These are phyloP conservation scores for Orthosia incerta DNA, from an alignment of 2,888 invertebrate genomes.

Conservation along the genomic window DNA sequence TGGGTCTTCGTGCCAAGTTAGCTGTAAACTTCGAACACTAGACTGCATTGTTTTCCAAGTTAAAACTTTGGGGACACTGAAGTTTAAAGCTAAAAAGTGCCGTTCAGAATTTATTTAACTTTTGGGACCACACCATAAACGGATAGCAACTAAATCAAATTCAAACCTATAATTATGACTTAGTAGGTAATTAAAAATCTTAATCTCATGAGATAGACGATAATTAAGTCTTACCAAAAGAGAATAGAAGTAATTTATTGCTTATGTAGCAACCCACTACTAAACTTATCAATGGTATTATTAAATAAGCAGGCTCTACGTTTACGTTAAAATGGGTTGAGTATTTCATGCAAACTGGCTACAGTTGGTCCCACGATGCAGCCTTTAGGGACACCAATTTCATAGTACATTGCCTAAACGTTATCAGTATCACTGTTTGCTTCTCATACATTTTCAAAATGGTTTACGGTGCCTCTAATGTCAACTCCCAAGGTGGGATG, in stretches of 20 bases:
- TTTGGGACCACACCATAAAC: background rate
- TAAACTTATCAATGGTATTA: background rate
- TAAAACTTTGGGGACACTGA: slow-evolving; percentile 9
- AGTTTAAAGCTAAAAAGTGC: slow-evolving; percentile 10
- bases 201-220: slow-evolving; percentile 32
- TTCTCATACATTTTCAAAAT: background rate
- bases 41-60: slow-evolving; percentile 33
- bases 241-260: slow-evolving; percentile 35
- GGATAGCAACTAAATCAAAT: background rate
- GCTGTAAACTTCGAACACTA: slow-evolving; percentile 41
- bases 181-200: slow-evolving; percentile 43
- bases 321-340: background rate
- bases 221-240: slow-evolving; percentile 46
- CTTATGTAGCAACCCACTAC: slow-evolving; percentile 1
- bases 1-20: slow-evolving; percentile 54
- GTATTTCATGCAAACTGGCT: background rate
- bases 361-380: background rate
- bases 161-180: slow-evolving; percentile 36
- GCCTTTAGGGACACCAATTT: background rate
- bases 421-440: background rate
- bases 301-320: background rate
- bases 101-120: background rate
- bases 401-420: background rate
- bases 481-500: slow-evolving; percentile 13
- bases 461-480: background rate